Base-by-base conservation (phyloP, 2,797 vertebrate genomes). In the Otolemur crassicaudatus region DNA sequence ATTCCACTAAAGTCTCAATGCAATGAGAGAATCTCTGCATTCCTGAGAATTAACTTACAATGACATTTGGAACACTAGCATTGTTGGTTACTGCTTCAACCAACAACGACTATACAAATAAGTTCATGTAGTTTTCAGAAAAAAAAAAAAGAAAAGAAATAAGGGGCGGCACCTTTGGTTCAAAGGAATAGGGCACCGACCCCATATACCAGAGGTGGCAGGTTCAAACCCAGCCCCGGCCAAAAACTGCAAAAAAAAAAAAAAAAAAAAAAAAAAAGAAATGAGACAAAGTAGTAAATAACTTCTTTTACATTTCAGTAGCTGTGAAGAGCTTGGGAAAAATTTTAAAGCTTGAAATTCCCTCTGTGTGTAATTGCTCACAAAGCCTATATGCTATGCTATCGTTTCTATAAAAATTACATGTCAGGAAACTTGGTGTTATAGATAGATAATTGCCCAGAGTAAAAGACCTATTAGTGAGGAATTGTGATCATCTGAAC, bases 121-220 rank as follows among this genome's bases (percentile, higher is more conserved):
- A 86, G 72, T 89, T 89, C 67, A 81, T n/a, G 40, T 76, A 23
- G 16, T 81, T 92, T 92, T 29, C 73, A 76, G 65, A n/a, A 53
- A 60, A 70, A 75, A 88, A 75, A 53, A 58, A 75, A 75, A 88
- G 2, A 75, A 27, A 27, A 12, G 58, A 85, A 77, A 77, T 63
- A 0, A 27, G 34, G 40, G 40, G 40, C 1, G 1, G 40, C 40
- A 43, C 6, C 40, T 43, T 43, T 43, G 40, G 40, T 1, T 43
- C 5, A 43, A 43, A 43, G 40, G 40, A 43, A 43, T 43, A 43
- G 40, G 40, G 6, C 40, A 7, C 40, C 40, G 1, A 7, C 40
- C 40, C 40, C 40, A 43, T 43, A 43, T 43, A 43, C 40, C 1
- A 1, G 40, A 43, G 40, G 40, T 7, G 40, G 40, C 6, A 5